phyloP scores from a whole-genome alignment of 2,797 vertebrate species.

The Oryzias sinensis region DNA sequence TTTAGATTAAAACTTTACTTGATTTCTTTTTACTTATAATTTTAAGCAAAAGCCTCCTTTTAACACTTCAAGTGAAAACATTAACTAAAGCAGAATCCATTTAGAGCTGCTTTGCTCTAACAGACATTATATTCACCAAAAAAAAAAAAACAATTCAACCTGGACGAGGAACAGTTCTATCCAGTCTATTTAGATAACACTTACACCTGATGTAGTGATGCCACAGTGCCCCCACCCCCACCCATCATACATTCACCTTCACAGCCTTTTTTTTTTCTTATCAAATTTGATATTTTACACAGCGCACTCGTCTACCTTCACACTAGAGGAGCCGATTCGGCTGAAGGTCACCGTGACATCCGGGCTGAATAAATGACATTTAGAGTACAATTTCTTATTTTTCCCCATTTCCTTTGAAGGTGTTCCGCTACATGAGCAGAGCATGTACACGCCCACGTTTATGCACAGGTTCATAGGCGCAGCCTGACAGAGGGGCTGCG shows the following conservation, averaged over 20 bases:
- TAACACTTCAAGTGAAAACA: not conserved
- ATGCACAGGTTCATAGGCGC: not conserved
- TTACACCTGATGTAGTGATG: slow-evolving; percentile 25
- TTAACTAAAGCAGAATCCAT: not conserved
- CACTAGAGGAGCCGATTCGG: slow-evolving; percentile 83
- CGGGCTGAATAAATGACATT: slow-evolving; percentile 87
- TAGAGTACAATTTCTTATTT: slow-evolving; percentile 82
- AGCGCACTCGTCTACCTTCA: slow-evolving; percentile 76
- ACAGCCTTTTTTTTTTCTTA: slow-evolving; percentile 65
- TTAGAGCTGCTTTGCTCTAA: not conserved
- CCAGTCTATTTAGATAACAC: slow-evolving; percentile 28
- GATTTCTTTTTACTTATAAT: too few relatives aligned
- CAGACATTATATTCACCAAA: slow-evolving; percentile 28
- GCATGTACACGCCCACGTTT: slow-evolving; percentile 11
- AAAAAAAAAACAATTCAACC: slow-evolving; percentile 21
- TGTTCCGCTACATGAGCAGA: slow-evolving; percentile 40
- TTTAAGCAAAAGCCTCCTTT: not conserved
- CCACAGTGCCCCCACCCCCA: slow-evolving; percentile 7
- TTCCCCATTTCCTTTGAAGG: slow-evolving; percentile 73
- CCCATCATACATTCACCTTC: slow-evolving; percentile 51
- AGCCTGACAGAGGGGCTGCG: slow-evolving; percentile 33
- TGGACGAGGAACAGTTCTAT: not conserved
- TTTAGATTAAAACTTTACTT: not conserved
- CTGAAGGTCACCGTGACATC: slow-evolving; percentile 85
- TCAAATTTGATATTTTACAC: slow-evolving; percentile 83